Percentiles rank a stretch among this genome's conserved stretches.
Conservation (phyloP, 2,888 invertebrate genomes). For the Nebria brevicollis region DNA sequence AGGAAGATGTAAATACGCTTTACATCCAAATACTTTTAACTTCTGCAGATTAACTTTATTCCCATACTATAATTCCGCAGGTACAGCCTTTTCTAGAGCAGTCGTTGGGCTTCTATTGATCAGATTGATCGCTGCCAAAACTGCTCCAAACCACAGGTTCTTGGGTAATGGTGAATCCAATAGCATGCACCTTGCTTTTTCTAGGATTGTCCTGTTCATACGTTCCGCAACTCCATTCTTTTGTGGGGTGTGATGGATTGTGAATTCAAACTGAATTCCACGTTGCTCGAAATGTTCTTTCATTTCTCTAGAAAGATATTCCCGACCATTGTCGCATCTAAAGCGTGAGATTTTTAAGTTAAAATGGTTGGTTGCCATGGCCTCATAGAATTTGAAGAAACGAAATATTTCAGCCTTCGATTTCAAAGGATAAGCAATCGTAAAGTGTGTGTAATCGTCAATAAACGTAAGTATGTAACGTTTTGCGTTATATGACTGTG, state of each 20-base stretch:
- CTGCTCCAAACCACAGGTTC: too few species aligned
- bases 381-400: slow-evolving; percentile 51
- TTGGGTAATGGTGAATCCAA: too few species aligned
- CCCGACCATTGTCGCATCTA: slow-evolving; percentile 53
- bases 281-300: slow-evolving; percentile 23
- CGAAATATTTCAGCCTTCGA: slow-evolving; percentile 52
- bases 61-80: too few species aligned
- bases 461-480: neutral
- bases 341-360: slow-evolving; percentile 50
- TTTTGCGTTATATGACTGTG: slow-evolving; percentile 49
- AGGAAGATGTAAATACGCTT: too few species aligned
- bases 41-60: too few species aligned
- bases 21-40: too few species aligned
- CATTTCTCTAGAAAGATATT: slow-evolving; percentile 55
- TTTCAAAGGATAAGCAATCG: slow-evolving; percentile 41
- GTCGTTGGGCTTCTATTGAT: too few species aligned
- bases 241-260: slow-evolving; percentile 49
- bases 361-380: slow-evolving; percentile 51
- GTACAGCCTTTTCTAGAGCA: too few species aligned
- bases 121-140: too few species aligned
- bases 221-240: too few species aligned
- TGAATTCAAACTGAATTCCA: slow-evolving; percentile 50
- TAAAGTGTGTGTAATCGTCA: neutral
- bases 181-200: too few species aligned
- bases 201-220: too few species aligned